Percentiles rank a stretch among this genome's conserved stretches.
Conservation (phyloP, 2,888 invertebrate species). For the Pristionchus mayeri region DNA sequence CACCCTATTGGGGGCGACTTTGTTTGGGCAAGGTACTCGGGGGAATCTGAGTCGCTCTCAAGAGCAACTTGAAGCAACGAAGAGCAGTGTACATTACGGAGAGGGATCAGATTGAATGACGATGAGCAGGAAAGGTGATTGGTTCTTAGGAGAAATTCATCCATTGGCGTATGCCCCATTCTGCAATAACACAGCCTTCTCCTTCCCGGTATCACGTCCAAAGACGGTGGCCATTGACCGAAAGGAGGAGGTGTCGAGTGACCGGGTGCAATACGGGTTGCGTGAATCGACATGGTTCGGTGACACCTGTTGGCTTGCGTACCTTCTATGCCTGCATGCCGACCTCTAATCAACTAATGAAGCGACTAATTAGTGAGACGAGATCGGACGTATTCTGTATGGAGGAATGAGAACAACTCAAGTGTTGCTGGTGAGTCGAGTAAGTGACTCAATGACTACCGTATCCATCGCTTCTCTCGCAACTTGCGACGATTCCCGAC, state of each 20-base stretch:
- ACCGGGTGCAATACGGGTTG: conserved; percentile 17
- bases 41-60: neutral
- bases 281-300: neutral
- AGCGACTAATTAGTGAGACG: conserved; percentile 12
- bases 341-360: conserved; percentile 40
- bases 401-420: neutral
- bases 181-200: too few species aligned
- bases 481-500: conserved; percentile 14
- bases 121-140: neutral
- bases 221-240: too few species aligned
- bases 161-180: too few species aligned
- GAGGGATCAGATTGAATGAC: neutral
- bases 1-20: neutral
- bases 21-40: conserved; percentile 20
- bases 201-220: too few species aligned
- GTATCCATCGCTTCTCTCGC: conserved; percentile 6
- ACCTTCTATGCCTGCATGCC: neutral
- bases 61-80: neutral
- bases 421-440: neutral
- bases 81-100: conserved; percentile 11
- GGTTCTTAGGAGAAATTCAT: too few species aligned
- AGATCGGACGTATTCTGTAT: neutral
- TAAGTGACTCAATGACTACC: conserved; percentile 35
- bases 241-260: conserved; percentile 4
- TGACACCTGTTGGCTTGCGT: conserved; percentile 3